Conservation (phyloP, 2,113 vertebrate genomes). For the Phyllopteryx taeniolatus region DNA sequence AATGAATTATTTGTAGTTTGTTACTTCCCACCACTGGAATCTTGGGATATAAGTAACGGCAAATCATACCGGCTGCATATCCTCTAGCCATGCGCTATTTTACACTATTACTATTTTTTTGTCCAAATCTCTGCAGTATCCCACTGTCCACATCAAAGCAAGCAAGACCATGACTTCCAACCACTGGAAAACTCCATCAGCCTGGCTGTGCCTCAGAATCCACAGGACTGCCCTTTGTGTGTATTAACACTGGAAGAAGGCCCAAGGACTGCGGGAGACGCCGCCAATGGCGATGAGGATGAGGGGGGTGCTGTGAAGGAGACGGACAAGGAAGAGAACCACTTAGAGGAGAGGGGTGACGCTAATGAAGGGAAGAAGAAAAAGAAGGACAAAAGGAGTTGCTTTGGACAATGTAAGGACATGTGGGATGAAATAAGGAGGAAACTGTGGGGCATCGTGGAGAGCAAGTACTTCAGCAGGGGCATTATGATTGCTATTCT, state of each 20-base stretch:
- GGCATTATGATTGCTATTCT: slow-evolving; percentile 98
- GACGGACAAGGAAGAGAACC: slow-evolving; percentile 64
- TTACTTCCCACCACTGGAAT: not conserved
- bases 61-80: not conserved
- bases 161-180: slow-evolving; percentile 69
- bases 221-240: slow-evolving; percentile 81
- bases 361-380: slow-evolving; percentile 23
- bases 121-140: slow-evolving; percentile 55
- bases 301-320: slow-evolving; percentile 61
- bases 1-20: no score
- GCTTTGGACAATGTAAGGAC: slow-evolving; percentile 41
- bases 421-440: slow-evolving; percentile 74
- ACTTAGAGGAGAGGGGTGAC: slow-evolving; percentile 55
- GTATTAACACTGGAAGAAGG: slow-evolving; percentile 61
- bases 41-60: not conserved
- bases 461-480: slow-evolving; percentile 98
- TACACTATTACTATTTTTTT: not conserved
- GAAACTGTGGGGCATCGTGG: slow-evolving; percentile 93
- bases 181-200: slow-evolving; percentile 78
- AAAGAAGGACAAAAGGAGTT: slow-evolving; percentile 53
- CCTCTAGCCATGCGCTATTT: not conserved
- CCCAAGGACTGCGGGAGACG: slow-evolving; percentile 24
- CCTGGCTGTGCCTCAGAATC: slow-evolving; percentile 76
- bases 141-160: slow-evolving; percentile 80
- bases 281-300: slow-evolving; percentile 32